Conservation (phyloP, 2,113 vertebrate species). For the Scatophagus argus region DNA sequence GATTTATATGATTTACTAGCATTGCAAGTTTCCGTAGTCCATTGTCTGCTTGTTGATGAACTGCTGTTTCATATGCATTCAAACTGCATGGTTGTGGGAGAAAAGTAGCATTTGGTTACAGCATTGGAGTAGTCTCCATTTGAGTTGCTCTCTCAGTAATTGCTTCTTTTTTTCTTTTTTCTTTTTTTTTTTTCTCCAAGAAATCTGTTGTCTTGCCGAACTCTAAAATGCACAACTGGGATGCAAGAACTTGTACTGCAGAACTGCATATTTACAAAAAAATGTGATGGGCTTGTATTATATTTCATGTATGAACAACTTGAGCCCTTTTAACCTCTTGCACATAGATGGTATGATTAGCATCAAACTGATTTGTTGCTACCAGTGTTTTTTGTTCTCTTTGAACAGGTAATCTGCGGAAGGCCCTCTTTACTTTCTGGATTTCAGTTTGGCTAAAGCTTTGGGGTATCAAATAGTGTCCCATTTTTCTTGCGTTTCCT, state of each 20-base stretch:
- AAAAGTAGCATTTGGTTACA: slow-evolving; percentile 31
- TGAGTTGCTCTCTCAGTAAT: slow-evolving; percentile 6
- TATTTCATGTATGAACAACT: slow-evolving; percentile 36
- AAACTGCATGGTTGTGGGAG: slow-evolving; percentile 23
- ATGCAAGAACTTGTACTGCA: slow-evolving; percentile 13
- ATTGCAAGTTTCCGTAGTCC: neutral
- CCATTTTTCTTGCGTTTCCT: neutral
- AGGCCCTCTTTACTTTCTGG: neutral
- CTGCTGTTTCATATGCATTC: neutral
- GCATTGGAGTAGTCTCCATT: neutral
- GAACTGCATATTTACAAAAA: slow-evolving; percentile 35
- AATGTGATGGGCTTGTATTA: slow-evolving; percentile 41
- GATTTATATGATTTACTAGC: neutral
- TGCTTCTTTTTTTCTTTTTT: too few species aligned
- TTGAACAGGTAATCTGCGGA: slow-evolving; percentile 4
- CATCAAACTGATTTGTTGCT: slow-evolving; percentile 6
- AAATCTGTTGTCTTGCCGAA: neutral
- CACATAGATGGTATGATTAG: slow-evolving; percentile 36
- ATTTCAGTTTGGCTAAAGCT: slow-evolving; percentile 3
- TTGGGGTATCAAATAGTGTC: neutral
- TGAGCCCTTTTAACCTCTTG: slow-evolving; percentile 42
- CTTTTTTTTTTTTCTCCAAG: too few species aligned
- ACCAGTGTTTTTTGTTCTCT: neutral
- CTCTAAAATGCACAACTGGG: slow-evolving; percentile 9
- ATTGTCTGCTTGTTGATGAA: neutral